These are phyloP conservation scores for Drosophila tsacasi DNA, from an alignment of 1,140 invertebrate genomes.

Conservation along the genomic window DNA sequence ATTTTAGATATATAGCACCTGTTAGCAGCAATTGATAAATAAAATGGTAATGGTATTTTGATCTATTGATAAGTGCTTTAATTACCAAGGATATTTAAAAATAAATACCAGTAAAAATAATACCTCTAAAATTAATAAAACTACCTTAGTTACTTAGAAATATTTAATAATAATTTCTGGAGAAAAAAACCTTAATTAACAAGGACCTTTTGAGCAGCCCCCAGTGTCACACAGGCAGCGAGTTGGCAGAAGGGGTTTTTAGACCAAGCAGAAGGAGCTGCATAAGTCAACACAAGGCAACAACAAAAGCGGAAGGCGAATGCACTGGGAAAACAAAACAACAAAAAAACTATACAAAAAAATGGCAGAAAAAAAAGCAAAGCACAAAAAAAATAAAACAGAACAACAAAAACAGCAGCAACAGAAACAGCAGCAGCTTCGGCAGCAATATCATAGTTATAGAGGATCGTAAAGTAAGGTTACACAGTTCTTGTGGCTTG, in stretches of 20 bases:
- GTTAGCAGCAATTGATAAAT: too few species aligned
- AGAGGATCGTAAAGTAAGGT: slow-evolving; percentile 65
- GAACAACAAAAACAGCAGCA: slow-evolving; percentile 35
- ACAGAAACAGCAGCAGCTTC: slow-evolving; percentile 13
- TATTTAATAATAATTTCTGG: not conserved
- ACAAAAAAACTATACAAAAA: not conserved
- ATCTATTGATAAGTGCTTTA: too few species aligned
- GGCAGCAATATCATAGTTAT: slow-evolving; percentile 55
- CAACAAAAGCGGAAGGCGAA: slow-evolving; percentile 66
- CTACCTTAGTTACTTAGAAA: not conserved
- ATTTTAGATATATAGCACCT: too few species aligned
- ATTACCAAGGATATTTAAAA: too few species aligned
- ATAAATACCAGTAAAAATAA: too few species aligned
- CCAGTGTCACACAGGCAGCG: slow-evolving; percentile 12
- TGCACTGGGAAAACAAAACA: slow-evolving; percentile 58
- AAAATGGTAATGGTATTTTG: too few species aligned
- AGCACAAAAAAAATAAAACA: not conserved
- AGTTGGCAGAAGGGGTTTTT: slow-evolving; percentile 1
- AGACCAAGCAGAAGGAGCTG: slow-evolving; percentile 49
- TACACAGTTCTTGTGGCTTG: slow-evolving; percentile 42
- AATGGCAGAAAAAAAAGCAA: not conserved
- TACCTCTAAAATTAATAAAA: not conserved
- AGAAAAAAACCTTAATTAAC: not conserved
- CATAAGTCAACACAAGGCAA: slow-evolving; percentile 63
- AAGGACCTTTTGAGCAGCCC: not conserved